Percentiles rank a stretch among this genome's conserved stretches.
These are phyloP conservation scores for Gallinago stenura DNA, from an alignment of 2,797 vertebrate genomes.

Conservation along the genomic window DNA sequence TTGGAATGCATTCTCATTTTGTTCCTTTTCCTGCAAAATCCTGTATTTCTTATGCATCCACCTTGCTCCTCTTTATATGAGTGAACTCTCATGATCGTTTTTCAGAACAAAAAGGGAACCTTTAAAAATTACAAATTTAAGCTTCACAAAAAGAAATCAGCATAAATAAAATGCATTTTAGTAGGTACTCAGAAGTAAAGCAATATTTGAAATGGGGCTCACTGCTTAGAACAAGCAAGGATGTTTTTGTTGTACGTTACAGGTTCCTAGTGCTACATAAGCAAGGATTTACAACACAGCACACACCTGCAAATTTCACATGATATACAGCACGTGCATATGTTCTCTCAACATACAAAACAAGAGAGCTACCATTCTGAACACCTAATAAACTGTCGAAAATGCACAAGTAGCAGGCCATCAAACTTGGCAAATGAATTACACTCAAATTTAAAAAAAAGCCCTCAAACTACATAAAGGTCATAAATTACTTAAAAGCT, in stretches of 20 bases:
- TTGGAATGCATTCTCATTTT: neutral
- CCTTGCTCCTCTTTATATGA: neutral
- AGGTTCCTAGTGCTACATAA: neutral
- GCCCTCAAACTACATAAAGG: neutral
- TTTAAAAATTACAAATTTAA: neutral
- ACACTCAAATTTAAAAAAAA: neutral
- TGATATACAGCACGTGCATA: neutral
- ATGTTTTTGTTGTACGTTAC: neutral
- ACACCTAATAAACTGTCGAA: neutral
- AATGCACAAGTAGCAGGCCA: neutral
- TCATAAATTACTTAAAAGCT: neutral
- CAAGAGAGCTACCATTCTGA: neutral
- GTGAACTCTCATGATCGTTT: neutral
- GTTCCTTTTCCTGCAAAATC: neutral
- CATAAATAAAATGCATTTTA: neutral
- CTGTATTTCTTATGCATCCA: neutral
- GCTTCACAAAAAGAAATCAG: neutral
- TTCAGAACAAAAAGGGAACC: neutral
- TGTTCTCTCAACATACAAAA: neutral
- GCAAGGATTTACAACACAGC: neutral
- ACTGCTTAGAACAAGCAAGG: neutral
- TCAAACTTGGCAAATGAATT: neutral
- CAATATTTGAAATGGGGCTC: neutral
- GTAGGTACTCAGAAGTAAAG: neutral
- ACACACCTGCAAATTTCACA: neutral